phyloP scores from a whole-genome alignment of 2,113 vertebrate species.

The Oryzias woworae region DNA sequence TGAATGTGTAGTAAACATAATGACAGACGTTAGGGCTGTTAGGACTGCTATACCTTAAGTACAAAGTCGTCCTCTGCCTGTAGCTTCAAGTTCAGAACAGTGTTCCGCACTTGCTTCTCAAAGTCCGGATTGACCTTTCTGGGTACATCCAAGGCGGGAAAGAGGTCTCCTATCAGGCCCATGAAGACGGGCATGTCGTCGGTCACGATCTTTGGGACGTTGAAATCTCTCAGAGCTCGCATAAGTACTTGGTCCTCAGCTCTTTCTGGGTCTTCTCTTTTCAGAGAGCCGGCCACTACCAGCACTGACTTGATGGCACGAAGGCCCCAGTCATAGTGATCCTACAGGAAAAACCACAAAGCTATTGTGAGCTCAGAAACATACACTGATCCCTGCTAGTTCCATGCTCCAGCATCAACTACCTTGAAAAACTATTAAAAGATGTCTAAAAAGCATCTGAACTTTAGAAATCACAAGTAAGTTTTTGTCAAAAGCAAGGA shows the following conservation, averaged over 20 bases:
- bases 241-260: constrained; percentile 95
- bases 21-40: neutral
- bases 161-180: constrained; percentile 92
- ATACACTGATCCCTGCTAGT: neutral
- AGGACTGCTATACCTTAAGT: constrained; percentile 86
- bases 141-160: constrained; percentile 88
- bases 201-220: constrained; percentile 91
- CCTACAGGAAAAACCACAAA: constrained; percentile 67
- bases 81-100: constrained; percentile 85
- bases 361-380: neutral
- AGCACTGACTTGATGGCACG: constrained; percentile 95
- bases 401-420: neutral
- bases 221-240: constrained; percentile 94
- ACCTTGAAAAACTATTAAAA: no score
- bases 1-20: no score
- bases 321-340: constrained; percentile 97
- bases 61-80: constrained; percentile 96
- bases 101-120: constrained; percentile 84
- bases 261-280: constrained; percentile 84
- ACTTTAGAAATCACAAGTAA: no score
- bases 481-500: no score
- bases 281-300: constrained; percentile 92
- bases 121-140: constrained; percentile 85
- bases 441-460: no score
- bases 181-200: constrained; percentile 93